Base-by-base conservation (phyloP, 2,888 invertebrate species). In the Azorinus chamasolen region DNA sequence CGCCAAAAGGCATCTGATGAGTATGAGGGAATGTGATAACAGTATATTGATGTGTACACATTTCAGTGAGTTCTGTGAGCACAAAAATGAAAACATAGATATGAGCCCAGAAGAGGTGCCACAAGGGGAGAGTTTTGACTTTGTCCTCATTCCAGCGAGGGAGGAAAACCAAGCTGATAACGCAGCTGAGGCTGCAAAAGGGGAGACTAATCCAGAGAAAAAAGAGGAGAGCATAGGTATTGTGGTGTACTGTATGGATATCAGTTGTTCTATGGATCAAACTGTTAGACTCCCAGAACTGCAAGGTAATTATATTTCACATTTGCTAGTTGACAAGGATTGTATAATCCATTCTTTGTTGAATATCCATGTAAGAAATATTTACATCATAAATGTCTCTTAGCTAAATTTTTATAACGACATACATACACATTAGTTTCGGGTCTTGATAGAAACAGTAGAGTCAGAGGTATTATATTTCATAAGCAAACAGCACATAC, bases 191-290 rank as follows among this genome's bases (percentile, higher is more conserved):
- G 81, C 76, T 32, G 73, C 69, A 12, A 71, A 32, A 57, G 84
- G 54, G 24, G 76, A 72, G 41, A 76, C 65, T 18, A 71, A 64
- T 24, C 80, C 85, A 37, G 73, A 75, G 46, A 80, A 82, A 54
- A 84, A 82, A 45, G 68, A 37, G 16, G 63, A 72, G 22, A 73
- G 82, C 25, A 79, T 81, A 50, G 90, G 89, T n/a, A 83, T 85
- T 48, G 79, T 88, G 6, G 85, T 91, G 2, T 91, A 89, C 66
- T 91, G 91, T 73, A 85, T 91, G 75, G 91, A 91, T 58, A 82
- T 90, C 61, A 90, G 90, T 73, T 83, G 87, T 1, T 91, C 91
- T 32, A 91, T 91, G 91, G 41, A 63, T 12, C 18, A 54, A 14
- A 59, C 55, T 4, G 80, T 81, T 27, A 43, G 83, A 12, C 61